These are phyloP conservation scores for Pangasianodon hypophthalmus DNA, from an alignment of 2,113 vertebrate genomes.

Conservation along the genomic window DNA sequence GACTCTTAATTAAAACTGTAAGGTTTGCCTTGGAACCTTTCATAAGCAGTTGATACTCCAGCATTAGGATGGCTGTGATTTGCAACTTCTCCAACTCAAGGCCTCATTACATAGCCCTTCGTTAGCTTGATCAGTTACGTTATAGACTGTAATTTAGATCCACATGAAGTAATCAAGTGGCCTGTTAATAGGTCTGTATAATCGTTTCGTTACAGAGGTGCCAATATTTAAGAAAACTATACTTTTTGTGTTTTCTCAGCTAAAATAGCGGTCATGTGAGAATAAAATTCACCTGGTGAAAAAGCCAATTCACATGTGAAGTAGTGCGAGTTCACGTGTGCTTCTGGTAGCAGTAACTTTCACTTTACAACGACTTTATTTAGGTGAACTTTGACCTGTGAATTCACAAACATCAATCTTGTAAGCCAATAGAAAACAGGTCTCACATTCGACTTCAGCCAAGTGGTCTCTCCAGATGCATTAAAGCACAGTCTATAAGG, in stretches of 20 bases:
- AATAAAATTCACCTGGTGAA: too few species aligned
- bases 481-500: too few species aligned
- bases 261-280: neutral
- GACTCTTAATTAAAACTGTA: neutral
- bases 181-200: too few species aligned
- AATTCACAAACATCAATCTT: too few species aligned
- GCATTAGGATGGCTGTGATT: neutral
- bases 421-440: neutral
- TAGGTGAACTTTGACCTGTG: neutral
- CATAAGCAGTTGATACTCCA: neutral
- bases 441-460: neutral
- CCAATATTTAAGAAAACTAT: neutral
- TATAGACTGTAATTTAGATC: neutral
- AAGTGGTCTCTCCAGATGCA: too few species aligned
- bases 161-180: neutral
- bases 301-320: too few species aligned
- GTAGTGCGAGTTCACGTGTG: too few species aligned
- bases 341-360: neutral
- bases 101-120: neutral
- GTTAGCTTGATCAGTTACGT: neutral
- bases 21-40: neutral
- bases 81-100: neutral
- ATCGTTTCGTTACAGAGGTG: neutral
- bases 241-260: neutral
- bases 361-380: neutral